These are phyloP conservation scores for Orgyia antiqua DNA, from an alignment of 2,888 invertebrate species.

Conservation along the genomic window DNA sequence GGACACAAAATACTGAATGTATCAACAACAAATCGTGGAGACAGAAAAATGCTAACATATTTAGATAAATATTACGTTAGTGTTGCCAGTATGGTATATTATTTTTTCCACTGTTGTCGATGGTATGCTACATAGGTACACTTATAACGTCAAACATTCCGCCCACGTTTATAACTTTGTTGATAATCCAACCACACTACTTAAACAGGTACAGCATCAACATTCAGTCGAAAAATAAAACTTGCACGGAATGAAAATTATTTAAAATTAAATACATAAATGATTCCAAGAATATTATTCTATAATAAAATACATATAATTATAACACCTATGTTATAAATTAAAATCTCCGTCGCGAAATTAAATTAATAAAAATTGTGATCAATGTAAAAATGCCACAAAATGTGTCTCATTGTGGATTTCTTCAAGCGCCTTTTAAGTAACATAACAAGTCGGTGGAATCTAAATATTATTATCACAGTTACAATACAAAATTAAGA, in stretches of 20 bases:
- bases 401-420: constrained; percentile 55
- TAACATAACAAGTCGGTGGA: constrained; percentile 69
- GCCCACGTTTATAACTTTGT: constrained; percentile 27
- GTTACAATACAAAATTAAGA: constrained; percentile 72
- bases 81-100: constrained; percentile 48
- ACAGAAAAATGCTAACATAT: constrained; percentile 25
- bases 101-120: constrained; percentile 24
- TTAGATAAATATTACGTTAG: constrained; percentile 18
- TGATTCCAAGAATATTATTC: constrained; percentile 62
- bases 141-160: constrained; percentile 24
- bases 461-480: constrained; percentile 74
- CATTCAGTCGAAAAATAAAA: constrained; percentile 63
- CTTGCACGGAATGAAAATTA: constrained; percentile 72
- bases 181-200: constrained; percentile 38
- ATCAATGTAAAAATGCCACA: constrained; percentile 57
- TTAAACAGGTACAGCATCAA: constrained; percentile 57
- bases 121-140: constrained; percentile 39
- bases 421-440: constrained; percentile 61
- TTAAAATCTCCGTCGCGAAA: constrained; percentile 64
- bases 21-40: constrained; percentile 40
- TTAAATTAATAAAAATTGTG: constrained; percentile 59
- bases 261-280: constrained; percentile 69
- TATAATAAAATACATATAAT: constrained; percentile 45
- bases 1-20: constrained; percentile 66
- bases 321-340: constrained; percentile 35